Base-by-base conservation (phyloP, 2,113 vertebrate species). In the Rhadina sibilatrix region DNA sequence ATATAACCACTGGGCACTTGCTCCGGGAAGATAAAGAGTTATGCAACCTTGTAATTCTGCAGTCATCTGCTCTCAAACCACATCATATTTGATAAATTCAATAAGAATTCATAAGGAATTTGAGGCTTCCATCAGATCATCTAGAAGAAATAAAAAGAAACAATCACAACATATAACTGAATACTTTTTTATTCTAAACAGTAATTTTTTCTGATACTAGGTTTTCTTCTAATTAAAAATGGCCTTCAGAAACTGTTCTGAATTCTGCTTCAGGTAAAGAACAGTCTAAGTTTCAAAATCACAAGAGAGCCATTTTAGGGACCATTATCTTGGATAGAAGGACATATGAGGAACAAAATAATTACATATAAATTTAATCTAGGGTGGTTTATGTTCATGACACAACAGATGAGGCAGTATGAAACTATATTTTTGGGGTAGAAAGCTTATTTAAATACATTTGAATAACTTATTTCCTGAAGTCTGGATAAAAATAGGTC, bases 401-500 rank as follows among this genome's bases (percentile, higher is more conserved):
- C 65, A 80, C 15, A 65, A 82, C 42, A 93, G 64, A 83, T 72
- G 35, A 90, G 44, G 42, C 28, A 49, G 9, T 78, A 57, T 44
- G 66, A 42, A 74, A 91, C 31, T 28, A 15, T 66, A 50, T 37
- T 53, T 35, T 72, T 92, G 8, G 54, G 38, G 22, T 46, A 81
- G 79, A 61, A 96, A 91, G 52, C 79, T 94, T 61, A 95, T 91
- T 87, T 91, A 81, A 96, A 86, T 92, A 89, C 6, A 97, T 90
- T 82, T 79, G 53, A 94, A 93, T 60, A 91, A 96, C 88, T 95
- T 96, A 90, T 94, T 97, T 97, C 89, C 77, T 70, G 54, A 64
- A 97, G 35, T 85, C 60, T 86, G 78, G 82, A 50, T 94, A 94
- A 97, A 95, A 97, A 97, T 91, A 96, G 61, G 56, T 28, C 72